Evolutionary conservation across 1,140 invertebrate species (phyloP), one percentile per base, ranked within the genome.

Genomic region (Subanguina moxae): DNA sequence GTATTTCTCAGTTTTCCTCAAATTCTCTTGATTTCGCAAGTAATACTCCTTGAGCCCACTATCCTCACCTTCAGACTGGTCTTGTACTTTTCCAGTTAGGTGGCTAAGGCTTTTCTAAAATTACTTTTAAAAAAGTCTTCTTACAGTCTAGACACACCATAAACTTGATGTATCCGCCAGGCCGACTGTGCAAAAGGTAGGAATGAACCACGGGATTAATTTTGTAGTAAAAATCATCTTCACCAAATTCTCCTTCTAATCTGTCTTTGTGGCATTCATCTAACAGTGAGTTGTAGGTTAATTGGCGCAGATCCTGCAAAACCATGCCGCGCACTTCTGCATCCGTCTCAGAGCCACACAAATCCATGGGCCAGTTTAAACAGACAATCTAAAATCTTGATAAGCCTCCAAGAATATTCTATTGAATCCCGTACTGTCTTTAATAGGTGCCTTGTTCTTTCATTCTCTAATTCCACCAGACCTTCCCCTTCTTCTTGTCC

Each of bases 301-400:
- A 61, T 8, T 19, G n/a, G n/a, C 58, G 19, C 8, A 61, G 58
- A 25, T 61, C 58, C n/a, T 61, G 58, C 5, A 43, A 3, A 3
- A 61, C n/a, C 58, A 61, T 61, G n/a, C 58, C 58, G 3, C n/a
- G 3, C n/a, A 61, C 28, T 25, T 61, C 58, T 5, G n/a, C 58
- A 21, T 61, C 38, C 21, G 58, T 61, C 21, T 61, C 58, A 8
- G 13, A 19, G 17, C 58, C 58, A 43, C 58, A 61, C 58, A 61
- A 43, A n/a, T 61, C 58, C 21, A 61, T 61, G n/a, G 58, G 58
- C 58, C 58, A 61, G 28, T 13, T 19, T 13, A 32, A 13, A 7
- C 3, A 21, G 13, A 61, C n/a, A 21, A 61, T 28, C 58, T 61
- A 25, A 30, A 61, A 3, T 23, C 17, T 61, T 61, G 19, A 61